Percentiles rank a stretch among this genome's conserved stretches.
Evolutionary conservation across 2,113 vertebrate genomes (phyloP).

Genomic region (Aptenodytes forsteri): DNA sequence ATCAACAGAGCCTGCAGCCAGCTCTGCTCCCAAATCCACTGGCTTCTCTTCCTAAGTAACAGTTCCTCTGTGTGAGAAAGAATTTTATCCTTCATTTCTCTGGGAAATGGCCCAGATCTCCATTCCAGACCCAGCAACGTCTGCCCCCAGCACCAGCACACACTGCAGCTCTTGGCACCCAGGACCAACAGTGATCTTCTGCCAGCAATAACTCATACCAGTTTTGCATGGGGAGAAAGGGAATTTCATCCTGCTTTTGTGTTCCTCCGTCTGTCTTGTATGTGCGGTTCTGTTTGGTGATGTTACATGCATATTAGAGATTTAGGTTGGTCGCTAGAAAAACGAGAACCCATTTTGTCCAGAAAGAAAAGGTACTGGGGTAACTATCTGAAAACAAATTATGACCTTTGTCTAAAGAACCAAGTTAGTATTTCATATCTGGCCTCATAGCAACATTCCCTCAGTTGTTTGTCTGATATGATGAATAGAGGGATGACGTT

Average conservation of each 20-base stretch:
- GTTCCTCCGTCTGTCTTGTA: neutral
- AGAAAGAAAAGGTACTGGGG: neutral
- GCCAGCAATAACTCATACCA: accelerated
- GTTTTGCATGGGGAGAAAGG: neutral
- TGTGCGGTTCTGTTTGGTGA: neutral
- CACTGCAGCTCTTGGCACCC: neutral
- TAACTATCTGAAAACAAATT: neutral
- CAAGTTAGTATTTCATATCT: neutral
- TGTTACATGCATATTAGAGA: neutral
- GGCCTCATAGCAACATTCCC: neutral
- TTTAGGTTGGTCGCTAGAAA: neutral
- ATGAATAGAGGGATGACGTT: neutral
- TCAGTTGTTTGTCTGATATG: neutral
- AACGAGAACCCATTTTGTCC: neutral
- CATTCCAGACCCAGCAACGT: accelerated
- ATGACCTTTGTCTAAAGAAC: neutral
- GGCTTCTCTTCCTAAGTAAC: neutral
- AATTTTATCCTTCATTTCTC: neutral
- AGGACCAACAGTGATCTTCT: neutral
- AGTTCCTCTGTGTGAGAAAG: neutral
- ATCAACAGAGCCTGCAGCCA: neutral
- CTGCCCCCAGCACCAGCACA: neutral
- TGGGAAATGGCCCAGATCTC: neutral
- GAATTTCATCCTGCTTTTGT: neutral
- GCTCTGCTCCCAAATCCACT: neutral